phyloP scores from a whole-genome alignment of 1,140 invertebrate genomes.

The Formica selysi region DNA sequence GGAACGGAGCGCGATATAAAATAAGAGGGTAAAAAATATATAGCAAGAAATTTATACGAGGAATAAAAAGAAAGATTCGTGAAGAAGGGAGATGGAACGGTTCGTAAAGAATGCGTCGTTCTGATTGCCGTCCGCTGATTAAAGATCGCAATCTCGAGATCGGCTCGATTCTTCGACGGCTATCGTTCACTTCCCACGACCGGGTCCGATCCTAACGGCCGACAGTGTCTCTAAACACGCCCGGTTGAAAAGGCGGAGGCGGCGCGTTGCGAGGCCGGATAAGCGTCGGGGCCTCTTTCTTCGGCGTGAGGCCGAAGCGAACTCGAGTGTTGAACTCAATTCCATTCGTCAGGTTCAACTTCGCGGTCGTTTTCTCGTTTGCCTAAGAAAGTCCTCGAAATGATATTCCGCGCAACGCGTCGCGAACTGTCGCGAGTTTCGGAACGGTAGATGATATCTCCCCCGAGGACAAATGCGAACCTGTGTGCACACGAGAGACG shows the following conservation, averaged over 20 bases:
- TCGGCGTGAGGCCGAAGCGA: conserved; percentile 68
- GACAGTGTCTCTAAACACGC: conserved; percentile 63
- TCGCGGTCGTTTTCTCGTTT: conserved; percentile 22
- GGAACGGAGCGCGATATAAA: no score
- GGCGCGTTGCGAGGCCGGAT: conserved; percentile 73
- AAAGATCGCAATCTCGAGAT: conserved; percentile 13
- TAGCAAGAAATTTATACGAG: background rate
- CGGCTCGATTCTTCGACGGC: conserved; percentile 60
- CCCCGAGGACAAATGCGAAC: background rate
- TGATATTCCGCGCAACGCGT: conserved; percentile 3
- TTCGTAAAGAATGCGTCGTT: background rate
- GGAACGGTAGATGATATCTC: background rate
- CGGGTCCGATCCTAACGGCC: conserved; percentile 26
- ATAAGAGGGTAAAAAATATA: background rate
- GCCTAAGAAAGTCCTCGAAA: background rate
- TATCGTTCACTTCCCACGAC: conserved; percentile 72
- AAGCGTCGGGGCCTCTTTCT: conserved; percentile 68
- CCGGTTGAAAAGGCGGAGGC: conserved; percentile 69
- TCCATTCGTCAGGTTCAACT: conserved; percentile 56
- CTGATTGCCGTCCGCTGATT: conserved; percentile 32
- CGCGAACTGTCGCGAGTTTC: background rate
- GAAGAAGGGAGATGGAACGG: background rate
- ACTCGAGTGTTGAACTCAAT: conserved; percentile 74
- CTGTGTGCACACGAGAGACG: background rate
- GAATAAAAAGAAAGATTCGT: background rate